Base-by-base conservation (phyloP, 2,888 invertebrate genomes). In the Oithona nana region DNA sequence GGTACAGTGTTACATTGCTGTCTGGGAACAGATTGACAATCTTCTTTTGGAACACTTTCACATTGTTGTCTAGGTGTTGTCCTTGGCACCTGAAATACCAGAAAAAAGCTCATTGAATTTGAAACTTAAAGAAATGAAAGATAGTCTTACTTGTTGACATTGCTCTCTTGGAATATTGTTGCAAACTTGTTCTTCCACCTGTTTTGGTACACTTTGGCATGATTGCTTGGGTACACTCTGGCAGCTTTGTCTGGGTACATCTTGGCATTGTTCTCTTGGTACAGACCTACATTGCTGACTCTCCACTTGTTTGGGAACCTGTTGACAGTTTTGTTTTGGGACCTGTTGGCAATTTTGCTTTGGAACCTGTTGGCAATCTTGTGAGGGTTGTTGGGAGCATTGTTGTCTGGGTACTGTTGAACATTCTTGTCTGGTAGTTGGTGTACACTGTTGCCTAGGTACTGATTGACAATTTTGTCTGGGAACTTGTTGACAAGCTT, bases 1-100 rank as follows among this genome's bases (percentile, higher is more conserved):
- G 59, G 59, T 50, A 59, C 59, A n/a, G 59, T 59, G 59, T 22
- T 26, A 29, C 59, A 59, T 59, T 59, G 59, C 20, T 59, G 59
- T 1, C 59, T 24, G 1, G 59, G 59, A 3, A 59, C 59, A 8
- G 24, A 26, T 3, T 48, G 26, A 50, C 59, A 59, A 11, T 59
- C 28, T 13, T 59, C 26, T 24, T 29, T 30, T 2, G 59, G 59
- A 22, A 59, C 50, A 50, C 24, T 48, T n/a, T 59, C 24, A 26
- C 59, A 59, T 28, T 59, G 20, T 20, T 59, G 59, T 48, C 50
- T 48, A 22, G 59, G 59, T 48, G 50, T 50, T 49, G 48, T 48
- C 4, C 29, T 3, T 50, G 31, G 59, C 4, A 59, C 49, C 59
- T 59, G n/a, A 1, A 30, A 57, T 16, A 28, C 2, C 24, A 57